These are phyloP conservation scores for Lasioglossum zephyrum DNA, from an alignment of 2,888 invertebrate genomes.

Conservation along the genomic window DNA sequence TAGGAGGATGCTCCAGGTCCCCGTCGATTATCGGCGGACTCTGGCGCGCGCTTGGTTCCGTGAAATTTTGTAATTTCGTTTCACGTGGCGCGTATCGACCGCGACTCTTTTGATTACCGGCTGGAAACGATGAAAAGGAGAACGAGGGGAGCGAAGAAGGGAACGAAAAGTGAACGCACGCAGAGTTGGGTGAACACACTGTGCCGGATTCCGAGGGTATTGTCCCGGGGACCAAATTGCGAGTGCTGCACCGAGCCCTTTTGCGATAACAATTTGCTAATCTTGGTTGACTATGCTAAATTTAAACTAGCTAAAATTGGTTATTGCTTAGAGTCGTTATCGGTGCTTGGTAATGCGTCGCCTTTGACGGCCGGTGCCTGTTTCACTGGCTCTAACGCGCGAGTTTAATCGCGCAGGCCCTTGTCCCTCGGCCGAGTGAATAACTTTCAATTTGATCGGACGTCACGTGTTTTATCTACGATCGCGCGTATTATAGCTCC, in stretches of 20 bases:
- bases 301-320: too few species aligned
- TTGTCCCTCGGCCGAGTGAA: not conserved
- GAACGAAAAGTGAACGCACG: conserved; percentile 17
- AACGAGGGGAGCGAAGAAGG: not conserved
- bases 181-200: conserved; percentile 3
- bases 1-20: not conserved
- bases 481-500: not conserved
- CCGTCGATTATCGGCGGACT: conserved; percentile 11
- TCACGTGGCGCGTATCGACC: conserved; percentile 48
- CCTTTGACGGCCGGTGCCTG: not conserved
- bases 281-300: too few species aligned
- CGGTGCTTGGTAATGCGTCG: not conserved
- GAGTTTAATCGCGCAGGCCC: not conserved
- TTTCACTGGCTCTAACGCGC: not conserved
- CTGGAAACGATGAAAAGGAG: conserved; percentile 15
- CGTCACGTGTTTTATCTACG: conserved; percentile 4
- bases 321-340: not conserved
- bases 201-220: not conserved
- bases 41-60: conserved; percentile 4
- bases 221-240: not conserved
- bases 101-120: conserved; percentile 37
- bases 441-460: conserved; percentile 8
- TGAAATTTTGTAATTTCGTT: conserved; percentile 49
- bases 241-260: too few species aligned
- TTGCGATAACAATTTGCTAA: too few species aligned